Conservation (phyloP, 2,888 invertebrate genomes). For the Punctoribates punctum region DNA sequence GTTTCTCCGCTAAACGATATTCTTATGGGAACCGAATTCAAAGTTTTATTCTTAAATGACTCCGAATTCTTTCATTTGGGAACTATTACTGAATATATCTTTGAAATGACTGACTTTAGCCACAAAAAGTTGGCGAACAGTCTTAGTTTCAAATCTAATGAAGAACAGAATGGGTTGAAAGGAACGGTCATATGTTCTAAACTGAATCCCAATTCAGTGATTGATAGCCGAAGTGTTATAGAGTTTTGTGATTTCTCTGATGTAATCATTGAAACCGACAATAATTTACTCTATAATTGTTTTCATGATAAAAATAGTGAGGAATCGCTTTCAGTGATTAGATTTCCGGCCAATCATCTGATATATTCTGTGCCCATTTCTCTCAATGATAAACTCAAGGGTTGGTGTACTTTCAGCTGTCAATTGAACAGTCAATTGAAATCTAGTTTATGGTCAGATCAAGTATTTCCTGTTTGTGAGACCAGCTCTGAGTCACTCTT, state of each 20-base stretch:
- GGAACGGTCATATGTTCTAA: background rate
- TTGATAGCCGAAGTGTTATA: constrained; percentile 21
- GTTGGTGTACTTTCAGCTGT: constrained; percentile 29
- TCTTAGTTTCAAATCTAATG: background rate
- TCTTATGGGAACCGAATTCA: background rate
- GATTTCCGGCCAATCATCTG: constrained; percentile 23
- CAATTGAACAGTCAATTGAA: background rate
- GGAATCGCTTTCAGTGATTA: background rate
- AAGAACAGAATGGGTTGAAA: background rate
- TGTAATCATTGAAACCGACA: background rate
- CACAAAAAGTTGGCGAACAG: constrained; percentile 6
- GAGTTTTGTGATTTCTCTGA: constrained; percentile 21
- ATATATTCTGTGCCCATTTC: constrained; percentile 22
- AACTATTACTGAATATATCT: constrained; percentile 16
- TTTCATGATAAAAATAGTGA: background rate
- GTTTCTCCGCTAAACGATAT: constrained; percentile 2
- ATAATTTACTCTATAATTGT: constrained; percentile 26
- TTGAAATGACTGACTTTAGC: constrained; percentile 7
- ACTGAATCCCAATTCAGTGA: background rate
- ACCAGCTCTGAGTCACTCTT: constrained; percentile 5
- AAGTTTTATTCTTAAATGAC: constrained; percentile 7
- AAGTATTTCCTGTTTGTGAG: constrained; percentile 15
- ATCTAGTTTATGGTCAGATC: constrained; percentile 9
- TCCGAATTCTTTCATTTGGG: constrained; percentile 30
- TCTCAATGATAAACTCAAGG: background rate